Evolutionary conservation across 2,113 vertebrate genomes (phyloP).

Genomic region (Herpetotheres cachinnans): DNA sequence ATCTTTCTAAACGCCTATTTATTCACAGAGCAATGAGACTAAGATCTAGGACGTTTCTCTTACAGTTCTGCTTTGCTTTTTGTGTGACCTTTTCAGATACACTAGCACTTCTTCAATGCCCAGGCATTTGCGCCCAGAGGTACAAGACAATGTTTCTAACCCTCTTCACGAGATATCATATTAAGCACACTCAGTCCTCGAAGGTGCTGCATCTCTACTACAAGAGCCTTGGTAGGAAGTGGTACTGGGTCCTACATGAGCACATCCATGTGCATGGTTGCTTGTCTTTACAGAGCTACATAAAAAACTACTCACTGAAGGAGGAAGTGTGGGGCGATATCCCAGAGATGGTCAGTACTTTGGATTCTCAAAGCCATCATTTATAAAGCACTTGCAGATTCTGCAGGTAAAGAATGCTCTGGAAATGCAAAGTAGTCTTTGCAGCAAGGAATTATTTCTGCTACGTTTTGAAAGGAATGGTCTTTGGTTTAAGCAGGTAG

Average conservation of each 20-base stretch:
- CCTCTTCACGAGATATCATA: not conserved
- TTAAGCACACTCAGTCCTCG: not conserved
- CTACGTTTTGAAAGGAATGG: not conserved
- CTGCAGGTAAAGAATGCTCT: not conserved
- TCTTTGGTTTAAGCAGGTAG: not conserved
- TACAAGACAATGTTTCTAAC: not conserved
- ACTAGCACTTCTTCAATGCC: not conserved
- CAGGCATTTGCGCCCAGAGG: not conserved
- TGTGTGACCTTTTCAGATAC: not conserved
- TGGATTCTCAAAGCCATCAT: not conserved
- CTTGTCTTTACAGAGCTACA: not conserved
- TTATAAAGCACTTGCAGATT: not conserved
- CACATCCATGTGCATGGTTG: rapidly evolving
- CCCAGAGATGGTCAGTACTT: not conserved
- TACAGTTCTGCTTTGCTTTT: not conserved
- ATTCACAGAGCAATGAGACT: not conserved
- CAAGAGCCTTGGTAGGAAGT: not conserved
- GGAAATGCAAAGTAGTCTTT: not conserved
- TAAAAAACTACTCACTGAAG: not conserved
- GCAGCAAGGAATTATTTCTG: not conserved
- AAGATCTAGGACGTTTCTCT: not conserved
- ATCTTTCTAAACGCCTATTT: not conserved
- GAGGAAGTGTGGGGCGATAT: not conserved
- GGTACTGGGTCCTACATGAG: not conserved
- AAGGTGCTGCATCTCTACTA: not conserved